Percentiles rank a stretch among this genome's conserved stretches.
These are phyloP conservation scores for Cynopterus brachyotis DNA, from an alignment of 2,113 vertebrate species.

Conservation along the genomic window DNA sequence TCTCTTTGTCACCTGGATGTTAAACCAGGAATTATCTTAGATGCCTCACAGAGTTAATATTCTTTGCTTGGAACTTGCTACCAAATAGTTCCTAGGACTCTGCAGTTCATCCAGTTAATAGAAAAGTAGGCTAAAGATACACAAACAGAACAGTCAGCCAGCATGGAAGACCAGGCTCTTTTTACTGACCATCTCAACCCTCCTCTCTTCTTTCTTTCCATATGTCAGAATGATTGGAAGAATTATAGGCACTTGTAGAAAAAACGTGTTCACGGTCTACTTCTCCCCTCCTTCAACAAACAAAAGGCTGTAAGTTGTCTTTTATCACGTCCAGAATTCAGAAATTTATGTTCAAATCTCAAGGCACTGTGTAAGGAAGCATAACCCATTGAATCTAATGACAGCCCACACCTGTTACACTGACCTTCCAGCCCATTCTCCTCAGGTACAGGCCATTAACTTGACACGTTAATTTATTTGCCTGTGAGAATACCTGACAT, in stretches of 20 bases:
- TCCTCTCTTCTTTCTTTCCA: background rate
- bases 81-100: background rate
- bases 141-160: background rate
- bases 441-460: conserved; percentile 9
- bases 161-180: background rate
- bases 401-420: background rate
- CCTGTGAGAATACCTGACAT: background rate
- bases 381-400: background rate
- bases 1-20: background rate
- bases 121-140: background rate
- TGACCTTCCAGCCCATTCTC: background rate
- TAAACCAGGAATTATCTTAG: background rate
- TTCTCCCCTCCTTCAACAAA: conserved; percentile 41
- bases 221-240: background rate
- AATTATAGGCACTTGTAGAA: background rate
- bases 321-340: background rate
- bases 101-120: background rate
- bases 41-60: background rate
- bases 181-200: background rate
- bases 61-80: background rate
- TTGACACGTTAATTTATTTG: conserved; percentile 14
- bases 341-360: conserved; percentile 22
- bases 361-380: background rate
- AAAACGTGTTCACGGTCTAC: background rate
- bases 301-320: background rate